A percentile compares a stretch with the other conserved stretches of the same genome.
phyloP scores from a whole-genome alignment of 2,888 invertebrate species.

The Drosophila mulleri region DNA sequence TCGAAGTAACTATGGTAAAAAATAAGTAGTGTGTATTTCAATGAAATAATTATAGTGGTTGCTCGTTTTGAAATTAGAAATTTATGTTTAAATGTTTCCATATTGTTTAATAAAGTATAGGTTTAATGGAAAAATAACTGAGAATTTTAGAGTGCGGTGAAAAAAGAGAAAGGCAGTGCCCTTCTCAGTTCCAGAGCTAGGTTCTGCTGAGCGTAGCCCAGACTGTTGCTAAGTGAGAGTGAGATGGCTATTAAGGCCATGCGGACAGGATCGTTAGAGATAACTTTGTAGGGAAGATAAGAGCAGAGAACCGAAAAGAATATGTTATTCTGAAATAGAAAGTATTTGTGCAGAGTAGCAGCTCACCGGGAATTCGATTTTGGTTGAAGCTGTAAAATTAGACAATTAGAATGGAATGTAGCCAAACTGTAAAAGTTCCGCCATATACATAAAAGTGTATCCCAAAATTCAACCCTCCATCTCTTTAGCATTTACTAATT shows the following conservation, averaged over 20 bases:
- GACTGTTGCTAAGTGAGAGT: no score
- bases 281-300: no score
- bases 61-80: conserved; percentile 7
- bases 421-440: background rate
- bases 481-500: background rate
- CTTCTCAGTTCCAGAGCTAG: no score
- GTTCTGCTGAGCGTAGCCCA: no score
- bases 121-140: background rate
- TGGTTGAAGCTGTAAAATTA: no score
- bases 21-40: conserved; percentile 28
- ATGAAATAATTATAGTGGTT: background rate
- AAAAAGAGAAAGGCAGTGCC: background rate
- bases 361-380: no score
- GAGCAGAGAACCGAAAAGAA: no score
- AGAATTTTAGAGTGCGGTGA: background rate
- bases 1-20: conserved; percentile 57
- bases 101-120: conserved; percentile 6
- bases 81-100: background rate
- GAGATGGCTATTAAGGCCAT: no score
- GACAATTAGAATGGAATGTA: background rate
- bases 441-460: background rate
- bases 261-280: no score
- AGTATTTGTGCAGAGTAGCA: no score
- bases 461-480: background rate
- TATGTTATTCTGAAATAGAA: no score